A percentile compares a stretch with the other conserved stretches of the same genome.
These are phyloP conservation scores for Hystrix cristata DNA, from an alignment of 2,113 vertebrate species.

Conservation along the genomic window DNA sequence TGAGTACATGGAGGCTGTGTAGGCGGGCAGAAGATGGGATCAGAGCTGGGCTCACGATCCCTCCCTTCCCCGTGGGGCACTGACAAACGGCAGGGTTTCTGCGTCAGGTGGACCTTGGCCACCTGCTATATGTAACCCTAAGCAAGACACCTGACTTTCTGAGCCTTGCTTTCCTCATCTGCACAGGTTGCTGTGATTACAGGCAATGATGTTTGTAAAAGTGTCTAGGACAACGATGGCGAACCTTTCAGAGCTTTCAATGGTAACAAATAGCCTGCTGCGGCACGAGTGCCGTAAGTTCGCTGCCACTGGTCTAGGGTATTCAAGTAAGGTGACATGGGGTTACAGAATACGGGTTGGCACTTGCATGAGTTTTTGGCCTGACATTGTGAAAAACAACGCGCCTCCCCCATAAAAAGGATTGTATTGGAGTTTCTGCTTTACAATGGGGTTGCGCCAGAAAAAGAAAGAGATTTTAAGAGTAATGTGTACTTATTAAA, in stretches of 20 bases:
- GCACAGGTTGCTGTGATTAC: background rate
- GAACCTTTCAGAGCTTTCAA: background rate
- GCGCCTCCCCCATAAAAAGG: background rate
- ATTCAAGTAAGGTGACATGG: background rate
- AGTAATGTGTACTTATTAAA: background rate
- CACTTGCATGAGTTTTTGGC: background rate
- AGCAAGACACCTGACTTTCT: background rate
- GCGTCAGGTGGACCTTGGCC: background rate
- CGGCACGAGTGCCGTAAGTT: background rate
- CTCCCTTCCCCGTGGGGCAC: rapidly evolving
- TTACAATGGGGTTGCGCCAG: background rate
- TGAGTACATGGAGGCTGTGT: constrained; percentile 92
- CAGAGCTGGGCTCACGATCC: background rate
- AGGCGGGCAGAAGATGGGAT: background rate
- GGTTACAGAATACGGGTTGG: background rate
- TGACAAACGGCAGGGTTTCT: background rate
- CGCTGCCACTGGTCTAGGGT: background rate
- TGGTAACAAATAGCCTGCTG: background rate
- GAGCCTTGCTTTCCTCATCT: background rate
- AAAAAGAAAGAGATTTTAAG: constrained; percentile 16
- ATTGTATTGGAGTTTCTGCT: constrained; percentile 1
- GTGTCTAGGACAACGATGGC: background rate
- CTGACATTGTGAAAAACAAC: background rate
- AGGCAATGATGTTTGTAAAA: background rate
- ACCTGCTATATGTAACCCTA: background rate